These are phyloP conservation scores for Hippocampus mohnikei DNA, from an alignment of 2,113 vertebrate genomes.

Conservation along the genomic window DNA sequence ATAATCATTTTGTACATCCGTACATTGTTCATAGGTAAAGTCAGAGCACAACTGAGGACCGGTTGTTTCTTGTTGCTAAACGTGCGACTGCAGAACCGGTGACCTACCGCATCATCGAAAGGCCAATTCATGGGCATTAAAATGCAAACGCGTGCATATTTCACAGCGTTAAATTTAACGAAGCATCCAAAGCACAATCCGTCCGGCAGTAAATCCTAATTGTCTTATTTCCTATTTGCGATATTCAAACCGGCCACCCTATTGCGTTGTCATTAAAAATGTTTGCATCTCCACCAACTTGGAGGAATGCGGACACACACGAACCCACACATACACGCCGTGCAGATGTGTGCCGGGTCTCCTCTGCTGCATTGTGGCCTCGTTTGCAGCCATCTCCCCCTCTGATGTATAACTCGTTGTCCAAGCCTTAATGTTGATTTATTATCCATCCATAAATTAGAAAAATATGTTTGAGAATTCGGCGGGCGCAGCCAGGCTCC, in stretches of 20 bases:
- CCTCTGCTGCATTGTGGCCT: constrained; percentile 81
- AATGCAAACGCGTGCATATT: constrained; percentile 78
- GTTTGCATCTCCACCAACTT: constrained; percentile 68
- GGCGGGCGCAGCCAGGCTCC: constrained; percentile 89
- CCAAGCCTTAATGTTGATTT: constrained; percentile 99
- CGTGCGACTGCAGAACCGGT: constrained; percentile 42
- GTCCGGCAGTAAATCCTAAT: constrained; percentile 77
- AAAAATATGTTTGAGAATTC: constrained; percentile 99
- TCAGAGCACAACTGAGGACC: neutral
- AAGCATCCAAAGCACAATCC: constrained; percentile 76
- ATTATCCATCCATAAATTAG: constrained; percentile 99
- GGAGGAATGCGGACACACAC: constrained; percentile 46
- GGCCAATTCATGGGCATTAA: constrained; percentile 75
- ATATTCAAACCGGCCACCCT: constrained; percentile 69
- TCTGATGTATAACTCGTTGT: constrained; percentile 99
- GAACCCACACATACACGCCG: constrained; percentile 27
- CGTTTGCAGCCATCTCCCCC: constrained; percentile 93
- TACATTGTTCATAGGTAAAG: neutral
- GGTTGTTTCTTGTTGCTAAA: constrained; percentile 9
- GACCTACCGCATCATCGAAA: constrained; percentile 73
- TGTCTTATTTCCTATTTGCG: constrained; percentile 71
- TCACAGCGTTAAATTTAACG: constrained; percentile 79
- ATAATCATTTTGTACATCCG: neutral
- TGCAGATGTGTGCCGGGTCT: constrained; percentile 65
- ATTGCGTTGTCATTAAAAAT: constrained; percentile 68